A percentile compares a stretch with the other conserved stretches of the same genome.
Conservation (phyloP, 2,888 invertebrate genomes). For the Leuctra nigra region DNA sequence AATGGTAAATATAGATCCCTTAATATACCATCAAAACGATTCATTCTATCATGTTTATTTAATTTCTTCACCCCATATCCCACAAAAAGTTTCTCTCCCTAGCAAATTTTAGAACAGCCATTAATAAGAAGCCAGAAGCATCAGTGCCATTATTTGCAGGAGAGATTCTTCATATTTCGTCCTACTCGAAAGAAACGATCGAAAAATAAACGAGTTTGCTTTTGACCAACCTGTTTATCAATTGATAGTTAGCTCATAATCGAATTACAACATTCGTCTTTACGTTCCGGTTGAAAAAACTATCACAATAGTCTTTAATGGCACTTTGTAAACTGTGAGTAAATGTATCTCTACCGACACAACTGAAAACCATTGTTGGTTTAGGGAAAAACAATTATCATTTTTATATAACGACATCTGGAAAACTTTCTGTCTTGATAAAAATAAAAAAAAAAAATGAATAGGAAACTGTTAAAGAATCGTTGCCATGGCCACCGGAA, state of each 20-base stretch:
- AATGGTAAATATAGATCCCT: conserved; percentile 7
- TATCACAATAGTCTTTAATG: too few relatives aligned
- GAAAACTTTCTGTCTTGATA: background rate
- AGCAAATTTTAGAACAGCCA: background rate
- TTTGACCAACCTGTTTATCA: background rate
- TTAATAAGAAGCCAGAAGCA: too few relatives aligned
- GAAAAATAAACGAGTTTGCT: background rate
- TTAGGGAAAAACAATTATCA: too few relatives aligned
- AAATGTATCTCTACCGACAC: too few relatives aligned
- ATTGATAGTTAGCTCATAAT: too few relatives aligned
- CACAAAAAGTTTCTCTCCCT: background rate
- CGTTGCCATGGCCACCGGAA: conserved; percentile 8
- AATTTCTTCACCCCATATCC: background rate
- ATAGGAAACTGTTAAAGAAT: conserved; percentile 21
- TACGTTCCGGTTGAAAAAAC: too few relatives aligned
- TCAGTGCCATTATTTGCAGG: too few relatives aligned
- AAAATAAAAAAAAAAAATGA: conserved; percentile 5
- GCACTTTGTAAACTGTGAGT: too few relatives aligned
- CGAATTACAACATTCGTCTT: too few relatives aligned
- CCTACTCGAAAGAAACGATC: too few relatives aligned
- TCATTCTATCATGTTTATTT: background rate
- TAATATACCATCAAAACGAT: conserved; percentile 7
- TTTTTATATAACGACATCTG: background rate
- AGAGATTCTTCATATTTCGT: too few relatives aligned
- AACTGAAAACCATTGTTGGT: too few relatives aligned